phyloP scores from a whole-genome alignment of 2,797 vertebrate species.

The Megalops cyprinoides region DNA sequence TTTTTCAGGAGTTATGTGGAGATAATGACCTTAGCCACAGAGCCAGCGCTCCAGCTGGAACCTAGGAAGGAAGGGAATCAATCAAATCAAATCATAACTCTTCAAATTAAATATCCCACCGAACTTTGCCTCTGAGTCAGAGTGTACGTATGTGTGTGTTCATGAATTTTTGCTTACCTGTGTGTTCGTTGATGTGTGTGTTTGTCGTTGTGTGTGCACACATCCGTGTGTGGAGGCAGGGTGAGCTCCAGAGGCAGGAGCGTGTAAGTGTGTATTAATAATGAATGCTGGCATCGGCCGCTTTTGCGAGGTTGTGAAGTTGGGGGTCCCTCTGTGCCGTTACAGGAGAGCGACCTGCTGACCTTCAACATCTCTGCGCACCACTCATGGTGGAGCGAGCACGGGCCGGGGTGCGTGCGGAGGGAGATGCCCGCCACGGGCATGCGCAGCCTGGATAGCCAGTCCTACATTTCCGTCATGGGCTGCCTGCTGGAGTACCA shows the following conservation, averaged over 20 bases:
- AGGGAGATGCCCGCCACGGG: slow-evolving; percentile 72
- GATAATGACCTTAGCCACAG: background rate
- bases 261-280: background rate
- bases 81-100: no score
- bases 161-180: background rate
- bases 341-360: slow-evolving; percentile 84
- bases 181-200: background rate
- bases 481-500: slow-evolving; percentile 85
- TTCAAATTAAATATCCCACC: no score
- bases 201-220: background rate
- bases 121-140: background rate
- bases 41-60: background rate
- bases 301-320: background rate
- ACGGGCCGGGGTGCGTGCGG: slow-evolving; percentile 82
- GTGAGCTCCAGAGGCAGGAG: no score
- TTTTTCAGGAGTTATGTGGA: no score
- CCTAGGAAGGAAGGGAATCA: background rate
- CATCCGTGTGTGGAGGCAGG: slow-evolving; percentile 35
- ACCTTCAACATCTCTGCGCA: slow-evolving; percentile 90
- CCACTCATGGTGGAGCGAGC: slow-evolving; percentile 90
- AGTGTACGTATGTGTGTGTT: background rate
- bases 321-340: slow-evolving; percentile 30
- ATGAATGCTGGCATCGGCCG: background rate
- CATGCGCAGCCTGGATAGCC: slow-evolving; percentile 71
- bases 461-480: slow-evolving; percentile 83